phyloP scores from a whole-genome alignment of 2,888 invertebrate genomes.

The Lamproptera curius region DNA sequence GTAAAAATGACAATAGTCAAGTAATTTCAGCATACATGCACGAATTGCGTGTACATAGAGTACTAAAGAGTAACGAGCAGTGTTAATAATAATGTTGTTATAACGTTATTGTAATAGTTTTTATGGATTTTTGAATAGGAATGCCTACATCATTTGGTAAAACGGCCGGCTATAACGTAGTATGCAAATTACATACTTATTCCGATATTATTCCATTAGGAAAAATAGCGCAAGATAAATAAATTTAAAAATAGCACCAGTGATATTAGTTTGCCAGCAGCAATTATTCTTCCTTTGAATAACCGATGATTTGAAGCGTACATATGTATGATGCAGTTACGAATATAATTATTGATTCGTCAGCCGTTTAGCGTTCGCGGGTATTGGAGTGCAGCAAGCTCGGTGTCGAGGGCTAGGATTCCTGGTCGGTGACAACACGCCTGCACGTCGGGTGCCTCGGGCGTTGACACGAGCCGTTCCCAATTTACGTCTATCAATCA shows the following conservation, averaged over 20 bases:
- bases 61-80: slow-evolving; percentile 3
- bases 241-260: slow-evolving; percentile 3
- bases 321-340: no score
- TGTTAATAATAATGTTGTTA: slow-evolving; percentile 8
- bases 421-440: not conserved
- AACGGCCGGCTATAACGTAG: no score
- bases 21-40: slow-evolving; percentile 22
- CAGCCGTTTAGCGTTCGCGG: no score
- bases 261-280: no score
- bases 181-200: no score
- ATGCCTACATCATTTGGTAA: no score
- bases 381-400: slow-evolving; percentile 20
- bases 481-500: slow-evolving; percentile 86
- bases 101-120: not conserved
- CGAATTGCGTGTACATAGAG: slow-evolving; percentile 15
- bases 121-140: not conserved
- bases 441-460: not conserved
- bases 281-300: no score
- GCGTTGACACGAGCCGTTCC: slow-evolving; percentile 59
- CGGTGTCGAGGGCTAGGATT: not conserved
- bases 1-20: slow-evolving; percentile 50
- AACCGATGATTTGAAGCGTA: no score
- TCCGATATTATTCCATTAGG: no score
- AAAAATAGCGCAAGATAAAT: not conserved
- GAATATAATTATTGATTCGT: no score